Conservation (phyloP, 2,888 invertebrate species). For the Diaperis boleti region DNA sequence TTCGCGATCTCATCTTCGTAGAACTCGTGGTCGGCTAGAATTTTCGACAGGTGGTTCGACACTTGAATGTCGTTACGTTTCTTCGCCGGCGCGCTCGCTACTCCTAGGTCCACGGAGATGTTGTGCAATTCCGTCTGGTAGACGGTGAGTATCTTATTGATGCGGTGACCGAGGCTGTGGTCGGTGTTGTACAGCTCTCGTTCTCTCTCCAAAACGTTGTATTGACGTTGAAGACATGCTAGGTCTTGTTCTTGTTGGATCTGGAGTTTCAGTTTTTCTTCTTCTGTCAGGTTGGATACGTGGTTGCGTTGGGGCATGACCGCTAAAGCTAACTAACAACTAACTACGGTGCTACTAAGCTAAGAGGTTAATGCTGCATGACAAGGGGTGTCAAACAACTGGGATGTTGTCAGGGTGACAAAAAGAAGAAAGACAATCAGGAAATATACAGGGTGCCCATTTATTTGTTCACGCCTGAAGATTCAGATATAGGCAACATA, state of each 20-base stretch:
- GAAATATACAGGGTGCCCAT: no score
- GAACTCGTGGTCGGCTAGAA: conserved; percentile 71
- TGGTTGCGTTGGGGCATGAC: conserved; percentile 37
- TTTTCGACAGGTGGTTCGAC: conserved; percentile 68
- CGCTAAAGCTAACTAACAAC: neutral
- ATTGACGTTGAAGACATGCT: conserved; percentile 80
- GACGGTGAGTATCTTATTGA: conserved; percentile 72
- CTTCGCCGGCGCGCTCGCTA: conserved; percentile 71
- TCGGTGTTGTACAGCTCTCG: conserved; percentile 32
- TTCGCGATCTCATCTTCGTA: conserved; percentile 62
- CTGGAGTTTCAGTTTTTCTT: conserved; percentile 77
- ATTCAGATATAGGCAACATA: no score
- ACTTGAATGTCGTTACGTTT: conserved; percentile 69
- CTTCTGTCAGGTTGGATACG: conserved; percentile 59
- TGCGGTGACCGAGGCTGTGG: conserved; percentile 73
- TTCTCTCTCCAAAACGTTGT: conserved; percentile 40
- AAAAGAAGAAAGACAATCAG: no score
- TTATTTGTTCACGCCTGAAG: no score
- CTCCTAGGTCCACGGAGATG: conserved; percentile 73
- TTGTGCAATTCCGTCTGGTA: conserved; percentile 75
- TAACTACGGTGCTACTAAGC: neutral
- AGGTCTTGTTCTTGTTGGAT: conserved; percentile 83
- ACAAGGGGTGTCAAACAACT: no score
- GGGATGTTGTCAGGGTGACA: no score
- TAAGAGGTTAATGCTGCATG: no score